phyloP scores from a whole-genome alignment of 2,797 vertebrate species.

The Alexandromys oeconomus region DNA sequence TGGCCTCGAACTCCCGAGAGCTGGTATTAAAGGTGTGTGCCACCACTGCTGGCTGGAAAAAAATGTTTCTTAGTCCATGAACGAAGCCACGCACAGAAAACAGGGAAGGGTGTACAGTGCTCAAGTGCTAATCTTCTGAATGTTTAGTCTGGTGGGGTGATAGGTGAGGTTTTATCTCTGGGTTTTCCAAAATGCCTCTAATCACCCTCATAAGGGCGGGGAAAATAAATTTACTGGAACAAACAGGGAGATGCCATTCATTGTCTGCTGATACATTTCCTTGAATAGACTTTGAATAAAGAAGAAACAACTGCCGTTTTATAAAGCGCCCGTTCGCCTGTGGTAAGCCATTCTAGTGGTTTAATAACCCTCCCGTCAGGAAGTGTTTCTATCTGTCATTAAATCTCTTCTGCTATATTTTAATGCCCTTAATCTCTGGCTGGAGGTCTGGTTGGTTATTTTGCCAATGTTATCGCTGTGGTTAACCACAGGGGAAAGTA shows the following conservation, averaged over 20 bases:
- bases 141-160: neutral
- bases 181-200: neutral
- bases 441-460: slow-evolving; percentile 45
- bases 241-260: neutral
- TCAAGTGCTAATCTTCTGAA: neutral
- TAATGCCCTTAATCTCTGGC: slow-evolving; percentile 36
- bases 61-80: neutral
- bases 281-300: slow-evolving; percentile 14
- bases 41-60: neutral
- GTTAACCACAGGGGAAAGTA: slow-evolving; percentile 45
- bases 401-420: neutral
- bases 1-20: too few relatives aligned
- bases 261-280: neutral
- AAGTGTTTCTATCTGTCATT: slow-evolving; percentile 40
- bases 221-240: neutral
- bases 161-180: neutral
- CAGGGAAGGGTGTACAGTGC: neutral
- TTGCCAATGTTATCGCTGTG: neutral
- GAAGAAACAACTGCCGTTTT: neutral
- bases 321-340: neutral
- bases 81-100: neutral
- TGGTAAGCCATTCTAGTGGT: neutral
- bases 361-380: slow-evolving; percentile 13
- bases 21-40: too few relatives aligned
- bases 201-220: neutral